Percentiles rank a stretch among this genome's conserved stretches.
Evolutionary conservation across 2,888 invertebrate species (phyloP).

Genomic region (Deilephila elpenor): DNA sequence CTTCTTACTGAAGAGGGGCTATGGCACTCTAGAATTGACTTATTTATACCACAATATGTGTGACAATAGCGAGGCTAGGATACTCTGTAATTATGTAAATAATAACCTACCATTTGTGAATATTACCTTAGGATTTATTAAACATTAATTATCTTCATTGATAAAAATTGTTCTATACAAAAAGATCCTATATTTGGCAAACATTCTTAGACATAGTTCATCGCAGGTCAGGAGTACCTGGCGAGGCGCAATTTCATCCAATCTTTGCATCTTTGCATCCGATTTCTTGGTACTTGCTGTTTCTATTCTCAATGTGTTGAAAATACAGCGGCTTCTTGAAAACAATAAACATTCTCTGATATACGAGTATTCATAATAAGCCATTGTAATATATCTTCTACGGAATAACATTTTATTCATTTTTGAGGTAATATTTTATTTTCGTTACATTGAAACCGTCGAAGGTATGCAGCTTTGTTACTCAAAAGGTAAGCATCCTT

Average conservation of each 20-base stretch:
- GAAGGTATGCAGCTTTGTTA: neutral
- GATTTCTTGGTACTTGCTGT: neutral
- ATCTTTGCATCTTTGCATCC: neutral
- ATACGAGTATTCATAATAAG: neutral
- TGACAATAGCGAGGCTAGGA: no score
- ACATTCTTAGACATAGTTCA: neutral
- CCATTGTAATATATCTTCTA: constrained; percentile 29
- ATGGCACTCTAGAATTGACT: no score
- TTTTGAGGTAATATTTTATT: neutral
- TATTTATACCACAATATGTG: no score
- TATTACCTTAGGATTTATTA: no score
- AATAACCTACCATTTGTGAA: no score
- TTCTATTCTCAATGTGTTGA: neutral
- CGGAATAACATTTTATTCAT: neutral
- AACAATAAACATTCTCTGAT: neutral
- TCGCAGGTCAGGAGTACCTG: neutral
- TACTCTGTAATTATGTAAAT: no score
- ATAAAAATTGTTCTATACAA: no score
- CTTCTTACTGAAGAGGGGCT: no score
- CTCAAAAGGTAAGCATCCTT: neutral
- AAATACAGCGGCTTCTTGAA: neutral
- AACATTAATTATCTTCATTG: no score
- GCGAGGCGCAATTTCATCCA: constrained; percentile 10
- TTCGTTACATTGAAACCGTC: neutral
- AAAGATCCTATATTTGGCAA: neutral